Conservation (phyloP, 1,140 invertebrate species). For the Apis mellifera region DNA sequence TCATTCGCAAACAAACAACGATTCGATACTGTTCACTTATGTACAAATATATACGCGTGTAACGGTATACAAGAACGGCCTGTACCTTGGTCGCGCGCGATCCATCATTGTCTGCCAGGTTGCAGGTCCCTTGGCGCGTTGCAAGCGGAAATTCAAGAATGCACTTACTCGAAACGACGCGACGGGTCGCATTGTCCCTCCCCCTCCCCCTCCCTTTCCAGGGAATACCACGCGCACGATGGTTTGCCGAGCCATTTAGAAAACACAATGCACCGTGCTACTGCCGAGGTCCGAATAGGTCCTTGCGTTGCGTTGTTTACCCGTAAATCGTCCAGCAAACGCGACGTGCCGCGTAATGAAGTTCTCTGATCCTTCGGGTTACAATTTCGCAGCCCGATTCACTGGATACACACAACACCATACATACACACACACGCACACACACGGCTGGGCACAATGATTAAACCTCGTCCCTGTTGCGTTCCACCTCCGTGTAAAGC, state of each 20-base stretch:
- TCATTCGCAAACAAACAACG: background rate
- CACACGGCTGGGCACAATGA: background rate
- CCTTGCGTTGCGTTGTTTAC: background rate
- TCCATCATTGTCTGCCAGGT: constrained; percentile 1
- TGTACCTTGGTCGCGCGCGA: background rate
- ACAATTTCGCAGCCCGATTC: background rate
- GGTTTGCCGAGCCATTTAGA: constrained; percentile 65
- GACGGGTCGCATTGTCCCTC: constrained; percentile 22
- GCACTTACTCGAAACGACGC: constrained; percentile 13
- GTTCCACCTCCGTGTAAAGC: constrained; percentile 27
- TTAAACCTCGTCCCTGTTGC: background rate
- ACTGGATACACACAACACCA: constrained; percentile 17
- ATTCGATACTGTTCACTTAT: background rate
- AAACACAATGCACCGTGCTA: constrained; percentile 58
- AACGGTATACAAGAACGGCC: background rate
- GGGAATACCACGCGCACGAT: background rate
- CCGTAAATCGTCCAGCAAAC: constrained; percentile 53
- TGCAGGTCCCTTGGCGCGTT: constrained; percentile 1
- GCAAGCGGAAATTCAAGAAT: constrained; percentile 29
- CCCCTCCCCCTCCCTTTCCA: too few species aligned
- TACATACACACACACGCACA: background rate
- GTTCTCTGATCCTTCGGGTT: constrained; percentile 1
- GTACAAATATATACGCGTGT: constrained; percentile 8
- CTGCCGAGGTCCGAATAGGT: background rate
- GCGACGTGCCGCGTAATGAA: constrained; percentile 28